phyloP scores from a whole-genome alignment of 1,140 invertebrate genomes.

The Hirudo medicinalis region DNA sequence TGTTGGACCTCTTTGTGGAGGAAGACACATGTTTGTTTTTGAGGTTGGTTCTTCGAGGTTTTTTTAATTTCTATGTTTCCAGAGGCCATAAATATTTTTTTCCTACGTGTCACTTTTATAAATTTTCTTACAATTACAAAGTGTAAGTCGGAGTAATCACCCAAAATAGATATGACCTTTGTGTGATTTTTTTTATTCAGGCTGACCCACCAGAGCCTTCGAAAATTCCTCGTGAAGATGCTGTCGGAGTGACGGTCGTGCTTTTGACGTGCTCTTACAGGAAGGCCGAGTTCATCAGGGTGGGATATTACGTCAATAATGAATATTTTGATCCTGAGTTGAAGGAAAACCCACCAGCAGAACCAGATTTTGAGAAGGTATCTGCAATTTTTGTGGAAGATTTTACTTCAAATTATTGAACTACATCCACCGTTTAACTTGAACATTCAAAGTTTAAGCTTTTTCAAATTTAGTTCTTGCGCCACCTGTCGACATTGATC shows the following conservation, averaged over 20 bases:
- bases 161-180: too few relatives aligned
- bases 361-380: constrained; percentile 82
- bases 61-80: constrained; percentile 14
- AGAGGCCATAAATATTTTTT: neutral
- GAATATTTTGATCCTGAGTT: constrained; percentile 87
- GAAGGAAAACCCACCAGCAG: constrained; percentile 79
- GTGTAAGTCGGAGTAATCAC: too few relatives aligned
- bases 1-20: constrained; percentile 92
- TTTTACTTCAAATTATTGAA: too few relatives aligned
- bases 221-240: constrained; percentile 86
- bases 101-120: too few relatives aligned
- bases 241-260: constrained; percentile 90
- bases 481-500: too few relatives aligned
- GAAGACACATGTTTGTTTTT: constrained; percentile 92
- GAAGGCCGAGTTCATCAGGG: constrained; percentile 83
- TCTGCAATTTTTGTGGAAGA: too few relatives aligned
- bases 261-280: constrained; percentile 85
- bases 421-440: too few relatives aligned
- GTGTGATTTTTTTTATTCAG: constrained; percentile 41
- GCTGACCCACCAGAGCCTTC: constrained; percentile 84
- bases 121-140: too few relatives aligned
- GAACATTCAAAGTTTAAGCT: too few relatives aligned
- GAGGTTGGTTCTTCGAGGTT: constrained; percentile 48
- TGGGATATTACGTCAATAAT: constrained; percentile 98
- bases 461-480: too few relatives aligned